phyloP scores from a whole-genome alignment of 2,888 invertebrate genomes.

The Drosophila melanosoma region DNA sequence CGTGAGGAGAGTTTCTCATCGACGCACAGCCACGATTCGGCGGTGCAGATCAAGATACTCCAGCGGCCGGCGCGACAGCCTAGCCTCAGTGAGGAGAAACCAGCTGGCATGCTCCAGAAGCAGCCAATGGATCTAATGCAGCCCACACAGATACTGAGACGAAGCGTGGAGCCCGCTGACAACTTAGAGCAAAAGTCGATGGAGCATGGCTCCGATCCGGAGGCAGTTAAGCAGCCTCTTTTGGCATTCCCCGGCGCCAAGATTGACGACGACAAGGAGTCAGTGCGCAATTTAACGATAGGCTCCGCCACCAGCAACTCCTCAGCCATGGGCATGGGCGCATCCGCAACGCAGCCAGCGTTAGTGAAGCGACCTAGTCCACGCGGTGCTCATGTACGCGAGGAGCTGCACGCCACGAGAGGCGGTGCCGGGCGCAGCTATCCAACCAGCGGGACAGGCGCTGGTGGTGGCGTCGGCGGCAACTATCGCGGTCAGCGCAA shows the following conservation, averaged over 20 bases:
- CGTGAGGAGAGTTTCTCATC: constrained; percentile 84
- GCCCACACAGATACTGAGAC: constrained; percentile 84
- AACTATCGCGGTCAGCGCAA: constrained; percentile 85
- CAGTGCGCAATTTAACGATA: constrained; percentile 38
- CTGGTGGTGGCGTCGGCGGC: constrained; percentile 85
- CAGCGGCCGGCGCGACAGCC: constrained; percentile 81
- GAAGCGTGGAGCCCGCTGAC: constrained; percentile 76
- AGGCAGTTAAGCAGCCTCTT: constrained; percentile 6
- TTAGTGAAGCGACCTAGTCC: constrained; percentile 70
- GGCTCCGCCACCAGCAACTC: constrained; percentile 2
- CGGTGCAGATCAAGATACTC: constrained; percentile 84
- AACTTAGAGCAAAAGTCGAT: constrained; percentile 42
- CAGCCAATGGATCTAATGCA: constrained; percentile 44
- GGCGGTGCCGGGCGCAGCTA: constrained; percentile 64
- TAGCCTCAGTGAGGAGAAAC: constrained; percentile 74
- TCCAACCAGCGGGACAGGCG: constrained; percentile 45
- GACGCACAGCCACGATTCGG: constrained; percentile 83
- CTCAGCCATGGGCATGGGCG: constrained; percentile 10
- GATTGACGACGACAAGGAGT: constrained; percentile 43
- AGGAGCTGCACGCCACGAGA: constrained; percentile 40
- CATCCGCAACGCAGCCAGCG: constrained; percentile 21
- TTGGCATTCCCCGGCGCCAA: constrained; percentile 19
- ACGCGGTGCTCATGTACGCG: constrained; percentile 77
- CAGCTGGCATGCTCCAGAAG: constrained; percentile 41
- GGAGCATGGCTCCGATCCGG: constrained; percentile 25